Evolutionary conservation across 35 echinoderm and acorn worm genomes (phyloP), one percentile per base, ranked within the genome.

Genomic region (Heliocidaris tuberculata): DNA sequence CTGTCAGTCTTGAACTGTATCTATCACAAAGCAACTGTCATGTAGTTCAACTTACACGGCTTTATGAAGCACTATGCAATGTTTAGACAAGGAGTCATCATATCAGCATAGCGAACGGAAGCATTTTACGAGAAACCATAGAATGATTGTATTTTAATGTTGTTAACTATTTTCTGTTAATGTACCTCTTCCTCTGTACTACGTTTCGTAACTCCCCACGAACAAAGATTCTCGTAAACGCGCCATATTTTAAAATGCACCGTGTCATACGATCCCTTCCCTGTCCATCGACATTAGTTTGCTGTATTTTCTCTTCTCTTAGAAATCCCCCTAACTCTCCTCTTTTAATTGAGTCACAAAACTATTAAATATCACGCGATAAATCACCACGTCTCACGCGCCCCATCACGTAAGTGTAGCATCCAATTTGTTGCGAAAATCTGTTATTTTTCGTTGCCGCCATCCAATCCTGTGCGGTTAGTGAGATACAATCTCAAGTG

Each of bases 281-380:
- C 60, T 70, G 60, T 15, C 21, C 21, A 19, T 70, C 27, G 17
- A 7, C 19, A 27, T 78, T 19, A 5, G 5, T 78, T 78, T 19
- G 65, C 65, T 78, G 65, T 78, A 78, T 78, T 78, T 78, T 78
- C 65, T 78, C 27, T 78, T 78, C 65, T 6, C 65, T 78, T 24
- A 21, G 52, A 78, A 78, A 78, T 24, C 65, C 65, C 35, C 65
- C 47, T 32, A 32, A 47, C 87, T 35, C 47, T 89, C 47, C 47
- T 89, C 17, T 89, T 47, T 89, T 89, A 89, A 89, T 89, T 89
- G 87, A 89, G 87, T 89, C 87, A 48, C 87, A 89, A 89, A 89
- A 89, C 87, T 89, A 89, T 89, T 89, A 89, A 89, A 89, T 89
- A 89, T 89, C 87, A 32, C 16, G 31, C 87, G 87, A 89, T 89